phyloP scores from a whole-genome alignment of 2,113 vertebrate species.

The Larimichthys crocea region DNA sequence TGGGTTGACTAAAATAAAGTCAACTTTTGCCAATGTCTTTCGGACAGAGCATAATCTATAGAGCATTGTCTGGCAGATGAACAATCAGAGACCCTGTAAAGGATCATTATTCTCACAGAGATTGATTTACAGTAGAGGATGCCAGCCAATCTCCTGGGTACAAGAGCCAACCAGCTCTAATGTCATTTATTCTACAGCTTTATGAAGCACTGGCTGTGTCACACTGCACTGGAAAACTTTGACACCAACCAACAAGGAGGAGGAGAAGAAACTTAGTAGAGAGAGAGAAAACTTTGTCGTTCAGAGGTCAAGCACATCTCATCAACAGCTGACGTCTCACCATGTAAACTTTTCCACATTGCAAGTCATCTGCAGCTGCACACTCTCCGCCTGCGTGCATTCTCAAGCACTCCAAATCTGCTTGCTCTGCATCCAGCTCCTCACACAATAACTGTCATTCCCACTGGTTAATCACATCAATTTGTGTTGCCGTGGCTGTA shows the following conservation, averaged over 20 bases:
- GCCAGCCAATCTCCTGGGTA: conserved; percentile 53
- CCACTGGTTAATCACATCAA: conserved; percentile 74
- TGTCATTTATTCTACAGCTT: conserved; percentile 51
- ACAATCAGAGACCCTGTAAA: conserved; percentile 50
- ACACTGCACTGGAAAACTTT: conserved; percentile 13
- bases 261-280: neutral
- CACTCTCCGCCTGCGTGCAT: conserved; percentile 32
- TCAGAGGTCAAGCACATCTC: conserved; percentile 48
- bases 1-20: neutral
- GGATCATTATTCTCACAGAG: conserved; percentile 71
- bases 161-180: conserved; percentile 19
- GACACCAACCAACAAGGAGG: neutral
- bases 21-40: conserved; percentile 13
- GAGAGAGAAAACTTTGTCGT: conserved; percentile 19
- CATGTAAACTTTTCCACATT: conserved; percentile 50
- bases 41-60: conserved; percentile 50
- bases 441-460: conserved; percentile 71
- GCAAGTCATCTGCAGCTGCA: conserved; percentile 51
- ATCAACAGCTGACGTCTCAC: conserved; percentile 53
- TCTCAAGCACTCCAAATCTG: conserved; percentile 55
- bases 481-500: conserved; percentile 71
- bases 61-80: conserved; percentile 61
- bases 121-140: conserved; percentile 72
- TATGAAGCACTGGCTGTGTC: conserved; percentile 15
- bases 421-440: conserved; percentile 66